These are phyloP conservation scores for Drosophila formosana DNA, from an alignment of 2,888 invertebrate species.

Conservation along the genomic window DNA sequence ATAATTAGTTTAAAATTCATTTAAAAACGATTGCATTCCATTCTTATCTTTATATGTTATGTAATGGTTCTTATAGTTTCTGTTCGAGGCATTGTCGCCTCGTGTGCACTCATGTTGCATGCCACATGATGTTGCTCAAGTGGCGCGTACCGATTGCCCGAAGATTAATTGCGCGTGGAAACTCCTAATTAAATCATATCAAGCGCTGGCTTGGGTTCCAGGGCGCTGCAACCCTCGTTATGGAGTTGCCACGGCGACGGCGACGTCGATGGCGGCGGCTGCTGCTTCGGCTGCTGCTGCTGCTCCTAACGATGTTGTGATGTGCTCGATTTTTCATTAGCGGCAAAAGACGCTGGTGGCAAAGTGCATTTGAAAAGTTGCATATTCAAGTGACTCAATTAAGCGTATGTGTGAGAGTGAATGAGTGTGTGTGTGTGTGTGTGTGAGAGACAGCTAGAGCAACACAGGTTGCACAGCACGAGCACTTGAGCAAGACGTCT, in stretches of 20 bases:
- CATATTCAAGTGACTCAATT: conserved; percentile 81
- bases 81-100: background rate
- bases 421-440: conserved; percentile 20
- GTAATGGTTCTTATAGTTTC: background rate
- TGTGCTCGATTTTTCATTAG: conserved; percentile 69
- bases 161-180: conserved; percentile 83
- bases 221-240: conserved; percentile 15
- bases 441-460: conserved; percentile 29
- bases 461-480: conserved; percentile 66
- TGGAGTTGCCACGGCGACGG: background rate
- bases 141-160: conserved; percentile 44
- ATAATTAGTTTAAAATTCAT: too few relatives aligned
- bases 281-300: conserved; percentile 22
- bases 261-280: conserved; percentile 2
- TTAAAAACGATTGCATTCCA: too few relatives aligned
- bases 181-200: conserved; percentile 83
- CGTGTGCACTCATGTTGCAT: conserved; percentile 40
- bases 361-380: conserved; percentile 75
- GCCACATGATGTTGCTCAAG: conserved; percentile 32
- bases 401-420: conserved; percentile 29
- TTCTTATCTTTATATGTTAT: too few relatives aligned
- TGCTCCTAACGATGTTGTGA: conserved; percentile 71
- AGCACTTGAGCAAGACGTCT: conserved; percentile 75
- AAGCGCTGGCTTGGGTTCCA: conserved; percentile 33
- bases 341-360: conserved; percentile 19